phyloP scores from a whole-genome alignment of 2,797 vertebrate species.

The Neoniphon sammara region DNA sequence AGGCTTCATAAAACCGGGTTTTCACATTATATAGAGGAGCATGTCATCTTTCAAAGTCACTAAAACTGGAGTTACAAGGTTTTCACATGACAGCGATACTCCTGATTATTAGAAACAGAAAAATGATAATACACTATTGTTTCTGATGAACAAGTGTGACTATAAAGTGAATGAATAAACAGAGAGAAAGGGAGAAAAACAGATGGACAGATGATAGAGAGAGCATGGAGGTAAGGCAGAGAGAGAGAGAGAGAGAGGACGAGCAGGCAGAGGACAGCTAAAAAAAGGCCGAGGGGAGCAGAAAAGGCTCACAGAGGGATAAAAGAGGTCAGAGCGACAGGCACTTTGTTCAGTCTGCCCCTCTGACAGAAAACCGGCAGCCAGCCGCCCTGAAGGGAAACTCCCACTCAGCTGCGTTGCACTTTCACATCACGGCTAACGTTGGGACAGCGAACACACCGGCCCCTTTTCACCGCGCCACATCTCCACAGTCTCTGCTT shows the following conservation, averaged over 20 bases:
- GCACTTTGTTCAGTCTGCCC: constrained; percentile 20
- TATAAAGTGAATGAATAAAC: background rate
- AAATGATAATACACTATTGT: background rate
- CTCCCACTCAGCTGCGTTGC: constrained; percentile 71
- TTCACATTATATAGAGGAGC: no score
- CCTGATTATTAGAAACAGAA: background rate
- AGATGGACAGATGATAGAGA: constrained; percentile 4
- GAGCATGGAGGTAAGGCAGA: constrained; percentile 7
- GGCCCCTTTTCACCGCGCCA: constrained; percentile 33
- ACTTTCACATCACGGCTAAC: constrained; percentile 48
- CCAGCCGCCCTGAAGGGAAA: constrained; percentile 65
- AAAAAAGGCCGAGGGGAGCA: constrained; percentile 18
- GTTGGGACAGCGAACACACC: constrained; percentile 44
- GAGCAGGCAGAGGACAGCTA: constrained; percentile 32
- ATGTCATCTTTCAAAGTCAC: no score
- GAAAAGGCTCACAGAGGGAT: constrained; percentile 32
- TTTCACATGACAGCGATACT: background rate
- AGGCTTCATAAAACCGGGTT: no score
- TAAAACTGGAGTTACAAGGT: background rate
- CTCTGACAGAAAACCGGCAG: constrained; percentile 64
- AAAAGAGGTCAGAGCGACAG: constrained; percentile 58
- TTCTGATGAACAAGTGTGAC: no score
- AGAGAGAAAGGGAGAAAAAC: background rate
- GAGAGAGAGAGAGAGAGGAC: constrained; percentile 35
- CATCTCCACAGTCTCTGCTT: background rate